Percentiles rank a stretch among this genome's conserved stretches.
Conservation (phyloP, 64 coral and sea anemone species). For the Montipora sp. region DNA sequence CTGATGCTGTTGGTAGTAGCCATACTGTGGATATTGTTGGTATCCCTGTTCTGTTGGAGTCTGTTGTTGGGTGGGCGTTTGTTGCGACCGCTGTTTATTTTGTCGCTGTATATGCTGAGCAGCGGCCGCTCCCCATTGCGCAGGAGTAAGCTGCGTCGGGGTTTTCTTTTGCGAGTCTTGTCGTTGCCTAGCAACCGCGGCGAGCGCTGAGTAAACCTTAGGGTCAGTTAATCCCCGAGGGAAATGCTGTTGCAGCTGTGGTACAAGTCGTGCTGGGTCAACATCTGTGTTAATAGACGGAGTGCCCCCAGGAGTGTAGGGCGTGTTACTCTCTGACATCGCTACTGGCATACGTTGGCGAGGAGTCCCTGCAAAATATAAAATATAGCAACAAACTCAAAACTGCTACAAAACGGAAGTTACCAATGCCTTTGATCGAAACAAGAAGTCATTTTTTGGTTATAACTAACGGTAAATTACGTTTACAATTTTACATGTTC, state of each 20-base stretch:
- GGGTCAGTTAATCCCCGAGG: slow-evolving; percentile 84
- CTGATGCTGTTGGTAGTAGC: slow-evolving; percentile 92
- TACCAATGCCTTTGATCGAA: background rate
- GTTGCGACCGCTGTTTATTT: background rate
- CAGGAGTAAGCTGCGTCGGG: slow-evolving; percentile 67
- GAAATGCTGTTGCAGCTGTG: slow-evolving; percentile 86
- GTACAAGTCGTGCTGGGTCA: slow-evolving; percentile 83
- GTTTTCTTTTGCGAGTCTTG: slow-evolving; percentile 62
- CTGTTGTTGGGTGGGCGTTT: slow-evolving; percentile 46
- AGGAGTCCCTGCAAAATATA: slow-evolving; percentile 70
- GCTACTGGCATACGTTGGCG: slow-evolving; percentile 70
- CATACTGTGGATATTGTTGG: slow-evolving; percentile 82
- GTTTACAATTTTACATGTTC: too few species aligned
- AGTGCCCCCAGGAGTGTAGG: slow-evolving; percentile 96
- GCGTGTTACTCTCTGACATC: slow-evolving; percentile 93
- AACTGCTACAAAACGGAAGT: background rate
- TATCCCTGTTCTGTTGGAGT: slow-evolving; percentile 32
- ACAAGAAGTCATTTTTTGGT: background rate
- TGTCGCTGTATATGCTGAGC: slow-evolving; percentile 9
- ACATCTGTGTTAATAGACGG: slow-evolving; percentile 74
- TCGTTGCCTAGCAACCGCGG: slow-evolving; percentile 69
- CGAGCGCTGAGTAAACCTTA: slow-evolving; percentile 78
- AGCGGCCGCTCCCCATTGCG: slow-evolving; percentile 47
- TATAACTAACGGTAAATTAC: too few species aligned
- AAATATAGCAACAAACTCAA: background rate